A percentile compares a stretch with the other conserved stretches of the same genome.
Conservation (phyloP, 53 echinoderm and acorn worm species). For the Arbacia lixula region DNA sequence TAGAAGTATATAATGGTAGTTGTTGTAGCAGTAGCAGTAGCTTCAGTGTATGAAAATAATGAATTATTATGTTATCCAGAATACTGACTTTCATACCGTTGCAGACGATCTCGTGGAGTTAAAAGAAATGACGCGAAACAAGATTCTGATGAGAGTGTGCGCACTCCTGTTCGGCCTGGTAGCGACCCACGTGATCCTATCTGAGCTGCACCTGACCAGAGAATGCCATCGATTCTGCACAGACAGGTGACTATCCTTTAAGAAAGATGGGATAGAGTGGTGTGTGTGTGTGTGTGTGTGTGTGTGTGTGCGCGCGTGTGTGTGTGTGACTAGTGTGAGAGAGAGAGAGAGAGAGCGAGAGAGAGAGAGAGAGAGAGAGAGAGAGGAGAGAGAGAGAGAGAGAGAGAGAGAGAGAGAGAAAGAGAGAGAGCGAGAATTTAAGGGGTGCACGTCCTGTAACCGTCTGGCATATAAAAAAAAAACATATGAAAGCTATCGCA, state of each 20-base stretch:
- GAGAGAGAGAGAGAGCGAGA: too few relatives aligned
- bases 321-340: too few relatives aligned
- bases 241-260: too few relatives aligned
- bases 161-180: conserved; percentile 29
- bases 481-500: too few relatives aligned
- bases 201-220: conserved; percentile 34
- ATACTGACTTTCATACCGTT: not conserved
- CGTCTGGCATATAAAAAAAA: too few relatives aligned
- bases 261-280: too few relatives aligned
- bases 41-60: not conserved
- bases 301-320: too few relatives aligned
- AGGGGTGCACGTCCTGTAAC: too few relatives aligned
- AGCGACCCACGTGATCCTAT: conserved; percentile 22
- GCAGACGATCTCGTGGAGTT: not conserved
- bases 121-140: conserved; percentile 5
- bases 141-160: conserved; percentile 13
- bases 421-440: too few relatives aligned
- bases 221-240: conserved; percentile 43
- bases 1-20: not conserved
- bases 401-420: not conserved
- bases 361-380: not conserved
- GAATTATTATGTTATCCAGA: not conserved
- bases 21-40: too few relatives aligned
- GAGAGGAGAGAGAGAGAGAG: not conserved
- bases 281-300: too few relatives aligned